Evolutionary conservation across 2,797 vertebrate species (phyloP), one percentile per base, ranked within the genome.

Genomic region (Tamandua tetradactyla): DNA sequence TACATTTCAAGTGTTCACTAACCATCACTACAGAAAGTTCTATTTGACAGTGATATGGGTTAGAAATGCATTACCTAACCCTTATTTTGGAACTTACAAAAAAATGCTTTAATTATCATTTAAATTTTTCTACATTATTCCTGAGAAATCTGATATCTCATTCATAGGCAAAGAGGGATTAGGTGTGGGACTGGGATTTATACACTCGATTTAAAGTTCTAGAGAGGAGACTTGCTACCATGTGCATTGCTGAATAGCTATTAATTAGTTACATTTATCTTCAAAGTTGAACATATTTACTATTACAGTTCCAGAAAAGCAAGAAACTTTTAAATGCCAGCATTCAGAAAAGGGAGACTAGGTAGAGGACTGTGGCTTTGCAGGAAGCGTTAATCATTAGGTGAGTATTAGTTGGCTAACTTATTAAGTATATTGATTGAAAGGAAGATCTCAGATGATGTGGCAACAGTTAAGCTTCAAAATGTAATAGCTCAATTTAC

Each of bases 71-170:
- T 47, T 25, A 61, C 40, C 82, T 93, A 86, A 68, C 0, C 52
- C 47, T 71, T 59, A 52, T 66, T 94, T 87, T 93, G 42, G 94
- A 96, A 91, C 22, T 62, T 85, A 49, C 11, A 25, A 88, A 69
- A 81, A 89, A 75, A 69, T 66, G 47, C 18, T 89, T 90, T 57
- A 84, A 69, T 86, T 32, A 18, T 86, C 57, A 71, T 25, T 69
- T 66, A 69, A 92, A 92, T 14, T 71, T 49, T 87, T 89, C 25
- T 40, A 52, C 3, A 32, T 74, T 57, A 94, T 55, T 94, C 42
- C 42, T 27, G n/a, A 32, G 49, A 74, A 93, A 88, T 91, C 22
- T 47, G 49, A 92, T 86, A n/a, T 74, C 5, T 92, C 47, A 76
- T 78, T 86, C 84, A 72, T 4, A 84, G 27, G 52, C 66, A 83